Evolutionary conservation across 2,797 vertebrate species (phyloP), one percentile per base, ranked within the genome.

Genomic region (Prionace glauca): DNA sequence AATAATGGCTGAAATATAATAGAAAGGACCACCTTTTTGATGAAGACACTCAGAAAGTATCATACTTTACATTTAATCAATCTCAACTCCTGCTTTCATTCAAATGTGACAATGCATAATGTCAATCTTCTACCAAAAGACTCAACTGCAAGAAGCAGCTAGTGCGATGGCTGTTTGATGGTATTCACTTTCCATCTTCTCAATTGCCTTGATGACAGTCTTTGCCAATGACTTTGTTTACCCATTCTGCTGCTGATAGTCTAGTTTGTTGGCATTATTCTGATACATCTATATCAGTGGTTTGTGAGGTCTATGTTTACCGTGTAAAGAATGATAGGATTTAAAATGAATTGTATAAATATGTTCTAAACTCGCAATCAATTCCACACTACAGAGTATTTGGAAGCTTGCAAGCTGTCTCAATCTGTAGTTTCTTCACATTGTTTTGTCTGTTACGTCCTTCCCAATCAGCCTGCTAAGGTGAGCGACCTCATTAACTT

Each of bases 351-450:
- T 65, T 65, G 62, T 67, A 18, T 67, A 62, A 65, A 67, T n/a
- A n/a, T 67, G 18, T 67, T 65, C 32, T 65, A 18, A 65, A 36
- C 60, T 91, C 1, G 9, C 32, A 62, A 67, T 91, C 62, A 67
- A 91, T 91, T 32, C 67, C 60, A 65, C 20, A n/a, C n/a, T 18
- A 16, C 88, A 91, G 32, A 29, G 65, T 91, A 65, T 65, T 65
- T 65, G 32, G 32, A 22, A n/a, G 29, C 32, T 65, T 36, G 62
- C 32, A 91, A 36, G 32, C n/a, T 36, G n/a, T 22, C 62, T 91
- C 88, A 91, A 67, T 67, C n/a, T 65, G 88, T 36, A 67, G 88
- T 67, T 91, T 67, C 36, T 65, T 91, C 88, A 91, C 88, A 91
- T 65, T 32, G 36, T 67, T 36, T 67, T n/a, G n/a, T 91, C 32